Conservation (phyloP, 2,113 vertebrate genomes). For the Sinocyclocheilus maitianheensis region DNA sequence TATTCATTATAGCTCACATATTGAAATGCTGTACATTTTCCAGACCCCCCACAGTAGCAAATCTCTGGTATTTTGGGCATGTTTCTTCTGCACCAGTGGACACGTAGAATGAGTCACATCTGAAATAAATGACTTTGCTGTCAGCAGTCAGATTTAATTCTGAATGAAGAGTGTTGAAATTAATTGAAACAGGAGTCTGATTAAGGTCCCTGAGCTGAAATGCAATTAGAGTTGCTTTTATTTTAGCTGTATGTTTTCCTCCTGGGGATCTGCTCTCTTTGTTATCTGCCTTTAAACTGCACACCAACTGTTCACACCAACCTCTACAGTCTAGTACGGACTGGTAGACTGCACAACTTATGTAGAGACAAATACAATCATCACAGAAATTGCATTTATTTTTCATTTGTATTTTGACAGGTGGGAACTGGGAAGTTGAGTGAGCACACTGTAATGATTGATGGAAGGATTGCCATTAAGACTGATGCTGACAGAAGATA, state of each 20-base stretch:
- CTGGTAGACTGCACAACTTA: neutral
- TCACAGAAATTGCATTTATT: neutral
- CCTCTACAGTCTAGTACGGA: neutral
- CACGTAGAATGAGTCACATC: constrained; percentile 19
- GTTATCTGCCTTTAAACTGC: neutral
- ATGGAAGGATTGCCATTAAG: neutral
- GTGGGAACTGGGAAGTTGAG: neutral
- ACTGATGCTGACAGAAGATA: neutral
- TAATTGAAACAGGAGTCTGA: constrained; percentile 32
- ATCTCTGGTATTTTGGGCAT: constrained; percentile 4
- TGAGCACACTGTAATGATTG: constrained; percentile 1
- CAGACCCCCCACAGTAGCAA: neutral
- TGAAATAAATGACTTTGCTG: constrained; percentile 31
- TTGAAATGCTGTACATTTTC: too few species aligned
- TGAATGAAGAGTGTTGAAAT: constrained; percentile 24
- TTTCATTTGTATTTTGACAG: neutral
- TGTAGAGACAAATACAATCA: neutral
- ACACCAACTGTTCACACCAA: neutral
- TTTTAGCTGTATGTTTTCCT: constrained; percentile 21
- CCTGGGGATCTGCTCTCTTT: neutral
- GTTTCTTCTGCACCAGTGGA: constrained; percentile 20
- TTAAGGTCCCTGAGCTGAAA: constrained; percentile 22
- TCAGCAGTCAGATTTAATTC: constrained; percentile 30
- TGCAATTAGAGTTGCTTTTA: constrained; percentile 33
- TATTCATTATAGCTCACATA: neutral